Base-by-base conservation (phyloP, 2,888 invertebrate species). In the Polydrusus tereticollis region DNA sequence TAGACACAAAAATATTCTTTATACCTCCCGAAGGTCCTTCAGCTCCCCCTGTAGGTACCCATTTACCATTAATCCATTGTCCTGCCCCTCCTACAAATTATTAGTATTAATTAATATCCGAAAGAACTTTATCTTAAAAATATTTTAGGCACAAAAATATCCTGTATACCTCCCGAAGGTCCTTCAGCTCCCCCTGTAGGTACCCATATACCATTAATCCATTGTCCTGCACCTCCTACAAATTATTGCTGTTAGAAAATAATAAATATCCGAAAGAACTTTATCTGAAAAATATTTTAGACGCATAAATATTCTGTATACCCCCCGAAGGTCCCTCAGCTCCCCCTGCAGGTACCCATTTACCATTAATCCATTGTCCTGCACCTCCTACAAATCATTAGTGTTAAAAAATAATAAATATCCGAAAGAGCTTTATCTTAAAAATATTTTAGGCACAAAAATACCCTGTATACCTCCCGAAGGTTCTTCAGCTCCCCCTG, bases 141-240 rank as follows among this genome's bases (percentile, higher is more conserved):
- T n/a, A n/a, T n/a, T n/a, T n/a, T n/a, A n/a, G n/a, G n/a, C n/a
- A n/a, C n/a, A n/a, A n/a, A n/a, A n/a, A n/a, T n/a, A n/a, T n/a
- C n/a, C n/a, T n/a, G n/a, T n/a, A n/a, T 26, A 50, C 64, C 50
- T 20, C 43, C 63, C 2, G 33, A 1, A 33, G 36, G 4, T 8
- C 43, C 43, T 14, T 1, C 91, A n/a, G 52, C 23, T 10, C 23
- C 57, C 55, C 21, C 50, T 10, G 45, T 10, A 41, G 57, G 55
- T 55, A 57, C 41, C 63, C 69, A 57, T 62, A 60, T 69, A 20
- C 63, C 69, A 55, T 63, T 63, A 14, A 45, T 45, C 47, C 36
- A 64, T 52, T 73, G 59, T 33, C 65, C 73, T 14, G 68, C 33
- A 29, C 33, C 58, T 47, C 21, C 47, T 47, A 23, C 6, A 4